Percentiles rank a stretch among this genome's conserved stretches.
phyloP scores from a whole-genome alignment of 23 tunicate species.

The Aplidium turbinatum region DNA sequence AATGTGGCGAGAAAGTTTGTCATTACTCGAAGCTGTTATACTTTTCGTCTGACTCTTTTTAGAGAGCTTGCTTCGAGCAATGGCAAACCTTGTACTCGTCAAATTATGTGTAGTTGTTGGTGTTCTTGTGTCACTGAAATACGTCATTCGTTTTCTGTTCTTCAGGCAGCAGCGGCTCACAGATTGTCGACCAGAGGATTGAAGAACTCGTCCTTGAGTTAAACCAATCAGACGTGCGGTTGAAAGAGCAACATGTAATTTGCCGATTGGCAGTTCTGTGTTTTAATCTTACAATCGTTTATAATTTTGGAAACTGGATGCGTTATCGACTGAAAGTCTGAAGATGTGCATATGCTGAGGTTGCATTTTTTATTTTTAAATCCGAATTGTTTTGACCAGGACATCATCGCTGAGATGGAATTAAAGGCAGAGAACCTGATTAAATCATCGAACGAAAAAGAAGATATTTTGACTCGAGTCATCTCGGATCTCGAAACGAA shows the following conservation, averaged over 20 bases:
- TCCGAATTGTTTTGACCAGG: conserved; percentile 42
- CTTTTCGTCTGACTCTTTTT: too few species aligned
- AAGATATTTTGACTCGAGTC: conserved; percentile 81
- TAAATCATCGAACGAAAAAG: conserved; percentile 66
- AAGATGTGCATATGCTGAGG: too few species aligned
- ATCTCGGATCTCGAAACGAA: conserved; percentile 85
- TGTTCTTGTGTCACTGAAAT: too few species aligned
- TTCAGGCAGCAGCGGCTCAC: conserved; percentile 72
- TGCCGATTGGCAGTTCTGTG: not conserved
- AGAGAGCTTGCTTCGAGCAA: too few species aligned
- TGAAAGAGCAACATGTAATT: conserved; percentile 75
- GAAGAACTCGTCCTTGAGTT: conserved; percentile 89
- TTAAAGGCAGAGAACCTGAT: conserved; percentile 44
- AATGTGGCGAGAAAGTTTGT: too few species aligned
- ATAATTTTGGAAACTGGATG: too few species aligned
- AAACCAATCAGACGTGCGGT: conserved; percentile 68
- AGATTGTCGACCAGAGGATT: conserved; percentile 76
- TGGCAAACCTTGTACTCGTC: too few species aligned
- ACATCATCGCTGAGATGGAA: conserved; percentile 41
- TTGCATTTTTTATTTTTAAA: too few species aligned
- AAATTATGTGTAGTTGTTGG: not conserved
- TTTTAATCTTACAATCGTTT: too few species aligned
- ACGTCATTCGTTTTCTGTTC: not conserved
- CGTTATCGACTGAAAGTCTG: too few species aligned
- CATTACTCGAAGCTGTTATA: too few species aligned